These are phyloP conservation scores for Hydrolagus affinis DNA, from an alignment of 2,113 vertebrate species.

Conservation along the genomic window DNA sequence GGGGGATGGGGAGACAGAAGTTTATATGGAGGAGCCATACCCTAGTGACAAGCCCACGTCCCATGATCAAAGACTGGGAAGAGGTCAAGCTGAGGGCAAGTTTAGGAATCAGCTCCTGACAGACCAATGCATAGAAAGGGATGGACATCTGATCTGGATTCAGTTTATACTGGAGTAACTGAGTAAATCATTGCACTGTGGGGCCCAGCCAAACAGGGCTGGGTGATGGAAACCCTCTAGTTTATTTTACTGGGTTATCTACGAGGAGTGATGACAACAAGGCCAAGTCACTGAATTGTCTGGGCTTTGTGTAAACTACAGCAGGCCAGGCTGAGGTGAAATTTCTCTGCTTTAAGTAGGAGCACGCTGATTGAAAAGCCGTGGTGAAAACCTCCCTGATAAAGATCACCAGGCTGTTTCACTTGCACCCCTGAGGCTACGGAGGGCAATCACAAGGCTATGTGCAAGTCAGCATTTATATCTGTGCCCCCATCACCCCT, in stretches of 20 bases:
- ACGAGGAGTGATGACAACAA: conserved; percentile 34
- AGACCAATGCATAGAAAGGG: conserved; percentile 36
- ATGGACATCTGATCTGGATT: conserved; percentile 45
- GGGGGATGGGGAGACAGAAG: too few relatives aligned
- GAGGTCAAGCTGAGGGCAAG: conserved; percentile 50
- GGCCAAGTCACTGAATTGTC: conserved; percentile 29
- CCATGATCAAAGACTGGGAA: conserved; percentile 35
- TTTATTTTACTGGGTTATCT: conserved; percentile 20
- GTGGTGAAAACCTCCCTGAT: conserved; percentile 16
- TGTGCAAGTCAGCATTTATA: too few relatives aligned
- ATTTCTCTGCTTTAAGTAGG: background rate
- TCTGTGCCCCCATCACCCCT: too few relatives aligned
- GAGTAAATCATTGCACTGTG: conserved; percentile 39
- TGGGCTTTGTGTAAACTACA: conserved; percentile 22
- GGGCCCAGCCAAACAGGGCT: conserved; percentile 37
- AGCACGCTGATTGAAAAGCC: conserved; percentile 25
- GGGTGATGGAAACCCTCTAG: conserved; percentile 35
- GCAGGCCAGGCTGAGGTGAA: conserved; percentile 16
- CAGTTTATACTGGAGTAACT: conserved; percentile 37
- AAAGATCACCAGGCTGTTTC: conserved; percentile 20
- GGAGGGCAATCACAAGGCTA: background rate
- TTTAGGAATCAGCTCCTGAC: conserved; percentile 38
- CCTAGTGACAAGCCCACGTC: conserved; percentile 27
- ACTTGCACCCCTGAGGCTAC: conserved; percentile 25
- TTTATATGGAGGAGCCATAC: background rate